These are phyloP conservation scores for Tamandua tetradactyla DNA, from an alignment of 2,797 vertebrate species.

Conservation along the genomic window DNA sequence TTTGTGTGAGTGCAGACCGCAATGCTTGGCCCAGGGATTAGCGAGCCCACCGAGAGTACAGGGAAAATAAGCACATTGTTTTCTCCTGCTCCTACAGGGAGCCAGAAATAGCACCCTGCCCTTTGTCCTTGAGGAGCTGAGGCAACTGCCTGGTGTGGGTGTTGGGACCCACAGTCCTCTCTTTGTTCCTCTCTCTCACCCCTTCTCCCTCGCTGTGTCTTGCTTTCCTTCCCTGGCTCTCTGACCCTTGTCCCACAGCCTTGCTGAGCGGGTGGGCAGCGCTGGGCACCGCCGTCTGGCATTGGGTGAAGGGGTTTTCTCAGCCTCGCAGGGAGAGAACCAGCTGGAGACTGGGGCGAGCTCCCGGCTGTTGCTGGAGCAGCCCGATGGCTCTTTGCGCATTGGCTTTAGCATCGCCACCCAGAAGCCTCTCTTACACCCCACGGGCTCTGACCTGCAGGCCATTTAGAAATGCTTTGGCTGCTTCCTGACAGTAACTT, in stretches of 20 bases:
- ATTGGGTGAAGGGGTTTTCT: neutral
- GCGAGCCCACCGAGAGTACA: neutral
- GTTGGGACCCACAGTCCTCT: conserved; percentile 26
- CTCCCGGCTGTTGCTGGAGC: neutral
- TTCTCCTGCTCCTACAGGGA: neutral
- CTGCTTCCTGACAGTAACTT: neutral
- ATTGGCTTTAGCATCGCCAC: fast-evolving
- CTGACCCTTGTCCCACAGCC: neutral
- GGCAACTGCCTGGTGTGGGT: conserved; percentile 28
- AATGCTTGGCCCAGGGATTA: neutral
- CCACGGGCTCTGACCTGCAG: neutral
- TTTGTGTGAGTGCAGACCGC: neutral
- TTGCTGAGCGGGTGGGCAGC: neutral
- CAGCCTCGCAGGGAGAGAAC: neutral
- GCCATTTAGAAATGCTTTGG: no score
- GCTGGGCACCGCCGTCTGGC: neutral
- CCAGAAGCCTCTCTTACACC: neutral
- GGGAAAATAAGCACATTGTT: neutral
- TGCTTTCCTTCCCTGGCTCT: neutral
- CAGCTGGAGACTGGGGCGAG: fast-evolving
- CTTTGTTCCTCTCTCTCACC: conserved; percentile 59
- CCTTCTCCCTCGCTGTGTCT: neutral
- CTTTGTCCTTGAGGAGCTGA: conserved; percentile 57
- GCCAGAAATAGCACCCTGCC: conserved; percentile 62
- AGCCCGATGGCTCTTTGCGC: neutral